Conservation (phyloP, 2,113 vertebrate genomes). For the Nicator chloris region DNA sequence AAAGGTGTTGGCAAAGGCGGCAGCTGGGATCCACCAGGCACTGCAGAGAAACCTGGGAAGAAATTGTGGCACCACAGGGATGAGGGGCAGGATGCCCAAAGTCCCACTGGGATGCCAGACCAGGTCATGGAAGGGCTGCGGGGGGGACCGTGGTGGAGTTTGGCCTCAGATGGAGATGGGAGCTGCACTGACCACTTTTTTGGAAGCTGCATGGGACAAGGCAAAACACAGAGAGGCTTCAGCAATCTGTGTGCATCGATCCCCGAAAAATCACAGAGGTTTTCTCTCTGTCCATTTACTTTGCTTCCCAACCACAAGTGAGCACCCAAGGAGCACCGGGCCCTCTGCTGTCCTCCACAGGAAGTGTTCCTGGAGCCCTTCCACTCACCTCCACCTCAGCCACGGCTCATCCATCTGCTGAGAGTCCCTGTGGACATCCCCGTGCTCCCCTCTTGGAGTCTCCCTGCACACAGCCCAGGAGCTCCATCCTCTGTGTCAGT, state of each 20-base stretch:
- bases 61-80: rapidly evolving
- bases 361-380: background rate
- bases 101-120: background rate
- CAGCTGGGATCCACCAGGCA: background rate
- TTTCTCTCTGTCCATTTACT: background rate
- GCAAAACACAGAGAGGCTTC: background rate
- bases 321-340: background rate
- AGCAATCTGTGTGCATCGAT: background rate
- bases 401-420: rapidly evolving
- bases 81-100: rapidly evolving
- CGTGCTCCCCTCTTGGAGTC: background rate
- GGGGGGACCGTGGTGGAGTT: background rate
- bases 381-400: rapidly evolving
- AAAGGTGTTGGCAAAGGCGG: background rate
- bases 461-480: background rate
- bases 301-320: rapidly evolving
- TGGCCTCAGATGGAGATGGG: background rate
- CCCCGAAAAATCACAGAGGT: background rate
- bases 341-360: background rate
- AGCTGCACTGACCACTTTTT: background rate
- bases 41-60: background rate
- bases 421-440: background rate
- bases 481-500: background rate
- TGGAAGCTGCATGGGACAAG: background rate
- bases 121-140: rapidly evolving